Conservation (phyloP, 2,888 invertebrate species). For the Pyralis farinalis region DNA sequence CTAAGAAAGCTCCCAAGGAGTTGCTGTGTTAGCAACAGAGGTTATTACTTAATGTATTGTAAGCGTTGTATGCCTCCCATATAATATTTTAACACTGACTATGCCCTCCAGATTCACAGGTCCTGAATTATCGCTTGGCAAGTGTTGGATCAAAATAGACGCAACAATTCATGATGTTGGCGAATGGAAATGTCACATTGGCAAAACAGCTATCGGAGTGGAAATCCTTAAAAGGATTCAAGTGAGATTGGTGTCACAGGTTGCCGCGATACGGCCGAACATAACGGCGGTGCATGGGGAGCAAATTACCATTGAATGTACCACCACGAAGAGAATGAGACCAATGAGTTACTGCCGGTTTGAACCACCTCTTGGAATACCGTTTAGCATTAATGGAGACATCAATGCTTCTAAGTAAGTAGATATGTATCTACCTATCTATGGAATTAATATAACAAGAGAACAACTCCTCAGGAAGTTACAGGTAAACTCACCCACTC, state of each 20-base stretch:
- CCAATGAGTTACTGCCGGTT: conserved; percentile 74
- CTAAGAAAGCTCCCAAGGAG: too few relatives aligned
- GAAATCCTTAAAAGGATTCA: conserved; percentile 51
- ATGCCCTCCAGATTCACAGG: conserved; percentile 50
- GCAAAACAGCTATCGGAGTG: conserved; percentile 41
- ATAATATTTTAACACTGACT: too few relatives aligned
- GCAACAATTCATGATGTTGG: conserved; percentile 52
- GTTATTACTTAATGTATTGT: too few relatives aligned
- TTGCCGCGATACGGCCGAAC: conserved; percentile 55
- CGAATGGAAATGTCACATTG: conserved; percentile 73
- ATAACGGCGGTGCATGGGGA: conserved; percentile 46
- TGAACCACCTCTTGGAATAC: conserved; percentile 60
- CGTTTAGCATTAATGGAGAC: conserved; percentile 65
- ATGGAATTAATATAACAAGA: too few relatives aligned
- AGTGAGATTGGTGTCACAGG: conserved; percentile 48
- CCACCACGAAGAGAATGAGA: conserved; percentile 47
- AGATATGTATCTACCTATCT: too few relatives aligned
- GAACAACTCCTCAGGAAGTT: too few relatives aligned
- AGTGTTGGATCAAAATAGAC: conserved; percentile 53
- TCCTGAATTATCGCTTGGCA: conserved; percentile 47
- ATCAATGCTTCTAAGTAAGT: conserved; percentile 56
- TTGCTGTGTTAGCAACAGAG: too few relatives aligned
- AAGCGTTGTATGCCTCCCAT: too few relatives aligned
- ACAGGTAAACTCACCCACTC: too few relatives aligned
- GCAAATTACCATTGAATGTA: conserved; percentile 55